These are phyloP conservation scores for Etheostoma cragini DNA, from an alignment of 2,113 vertebrate genomes.

Conservation along the genomic window DNA sequence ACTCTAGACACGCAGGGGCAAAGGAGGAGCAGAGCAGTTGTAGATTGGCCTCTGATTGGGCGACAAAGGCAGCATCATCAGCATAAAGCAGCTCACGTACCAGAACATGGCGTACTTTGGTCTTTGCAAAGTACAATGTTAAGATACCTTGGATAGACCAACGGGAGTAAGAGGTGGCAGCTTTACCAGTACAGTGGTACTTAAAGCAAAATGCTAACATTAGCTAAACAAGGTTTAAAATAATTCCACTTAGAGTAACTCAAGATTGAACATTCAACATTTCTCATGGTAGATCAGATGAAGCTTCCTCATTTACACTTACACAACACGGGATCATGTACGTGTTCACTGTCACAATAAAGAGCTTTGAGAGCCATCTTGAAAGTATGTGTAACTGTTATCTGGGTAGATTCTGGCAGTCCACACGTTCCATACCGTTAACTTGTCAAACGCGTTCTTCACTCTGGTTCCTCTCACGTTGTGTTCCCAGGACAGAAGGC, in stretches of 20 bases:
- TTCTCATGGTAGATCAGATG: not conserved
- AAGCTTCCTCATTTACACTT: not conserved
- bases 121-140: too few relatives aligned
- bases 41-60: too few relatives aligned
- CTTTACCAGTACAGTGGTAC: not conserved
- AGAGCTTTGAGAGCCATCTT: conserved; percentile 4
- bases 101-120: too few relatives aligned
- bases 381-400: not conserved
- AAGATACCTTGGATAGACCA: not conserved
- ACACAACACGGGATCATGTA: not conserved
- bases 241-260: not conserved
- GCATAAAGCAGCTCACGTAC: too few relatives aligned
- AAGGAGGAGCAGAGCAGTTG: too few relatives aligned
- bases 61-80: too few relatives aligned
- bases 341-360: not conserved
- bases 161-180: not conserved
- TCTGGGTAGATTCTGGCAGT: not conserved
- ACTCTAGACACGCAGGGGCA: too few relatives aligned
- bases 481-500: conserved; percentile 41
- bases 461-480: conserved; percentile 27
- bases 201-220: not conserved
- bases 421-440: conserved; percentile 20
- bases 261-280: not conserved
- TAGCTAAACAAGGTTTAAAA: not conserved
- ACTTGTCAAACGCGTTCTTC: conserved; percentile 24